Evolutionary conservation across 1,140 invertebrate genomes (phyloP).

Genomic region (Bradynema listronoti): DNA sequence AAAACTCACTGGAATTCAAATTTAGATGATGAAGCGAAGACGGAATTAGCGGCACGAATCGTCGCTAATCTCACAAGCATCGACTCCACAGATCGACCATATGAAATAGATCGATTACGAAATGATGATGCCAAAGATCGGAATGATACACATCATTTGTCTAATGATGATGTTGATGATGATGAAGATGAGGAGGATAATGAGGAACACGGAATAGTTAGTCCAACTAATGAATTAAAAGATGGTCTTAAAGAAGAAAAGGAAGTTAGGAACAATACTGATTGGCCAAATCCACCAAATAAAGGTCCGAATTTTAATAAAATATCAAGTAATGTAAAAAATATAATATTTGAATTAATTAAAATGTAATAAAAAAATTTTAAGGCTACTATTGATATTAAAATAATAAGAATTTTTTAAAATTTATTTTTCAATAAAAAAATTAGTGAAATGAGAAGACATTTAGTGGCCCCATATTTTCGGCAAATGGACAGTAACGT

Average conservation of each 20-base stretch:
- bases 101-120: too few relatives aligned
- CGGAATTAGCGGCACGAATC: constrained; percentile 30
- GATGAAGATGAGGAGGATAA: constrained; percentile 29
- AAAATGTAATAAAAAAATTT: neutral
- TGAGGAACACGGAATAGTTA: constrained; percentile 17
- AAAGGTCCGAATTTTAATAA: neutral
- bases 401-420: neutral
- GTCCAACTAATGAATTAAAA: neutral
- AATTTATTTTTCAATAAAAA: constrained; percentile 1
- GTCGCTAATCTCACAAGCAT: constrained; percentile 18
- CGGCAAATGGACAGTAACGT: constrained; percentile 31
- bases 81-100: constrained; percentile 10
- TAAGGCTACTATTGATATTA: neutral
- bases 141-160: constrained; percentile 23
- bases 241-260: neutral
- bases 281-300: neutral
- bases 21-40: constrained; percentile 45
- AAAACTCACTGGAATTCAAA: constrained; percentile 25
- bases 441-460: neutral
- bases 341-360: too few relatives aligned
- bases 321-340: too few relatives aligned
- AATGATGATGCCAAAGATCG: constrained; percentile 17
- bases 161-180: constrained; percentile 15
- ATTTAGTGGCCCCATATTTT: constrained; percentile 49
- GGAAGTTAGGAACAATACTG: neutral